Evolutionary conservation across 1,140 invertebrate genomes (phyloP).

Genomic region (Bilobella aurantiaca): DNA sequence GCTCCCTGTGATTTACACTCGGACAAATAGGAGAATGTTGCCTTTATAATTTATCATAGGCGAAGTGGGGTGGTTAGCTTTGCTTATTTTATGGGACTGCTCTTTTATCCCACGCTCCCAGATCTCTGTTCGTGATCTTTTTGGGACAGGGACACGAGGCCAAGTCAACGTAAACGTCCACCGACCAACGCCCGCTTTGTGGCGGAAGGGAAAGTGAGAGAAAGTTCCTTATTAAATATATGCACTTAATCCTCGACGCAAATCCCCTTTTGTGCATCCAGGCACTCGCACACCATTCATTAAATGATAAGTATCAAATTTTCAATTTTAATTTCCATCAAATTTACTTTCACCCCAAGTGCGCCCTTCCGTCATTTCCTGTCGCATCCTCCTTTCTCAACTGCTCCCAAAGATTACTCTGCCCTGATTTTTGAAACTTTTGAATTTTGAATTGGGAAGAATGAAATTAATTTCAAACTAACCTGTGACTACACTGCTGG

Average conservation of each 20-base stretch:
- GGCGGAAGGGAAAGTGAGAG: background rate
- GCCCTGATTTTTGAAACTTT: too few species aligned
- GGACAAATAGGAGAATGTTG: background rate
- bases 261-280: background rate
- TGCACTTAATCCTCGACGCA: background rate
- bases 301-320: conserved; percentile 37
- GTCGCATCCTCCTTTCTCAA: too few species aligned
- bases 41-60: conserved; percentile 1
- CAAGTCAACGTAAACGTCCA: too few species aligned
- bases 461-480: too few species aligned
- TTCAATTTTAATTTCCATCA: conserved; percentile 36
- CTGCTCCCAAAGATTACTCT: too few species aligned
- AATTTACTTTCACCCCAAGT: conserved; percentile 23
- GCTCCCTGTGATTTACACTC: background rate
- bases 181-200: too few species aligned
- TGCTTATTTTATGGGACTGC: background rate
- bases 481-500: conserved; percentile 93
- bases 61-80: background rate
- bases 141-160: background rate
- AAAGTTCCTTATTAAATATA: background rate
- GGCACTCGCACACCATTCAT: conserved; percentile 34
- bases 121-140: background rate
- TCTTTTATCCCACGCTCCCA: background rate
- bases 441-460: background rate
- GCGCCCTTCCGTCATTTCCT: too few species aligned